These are phyloP conservation scores for Spheniscus mendiculus DNA, from an alignment of 2,113 vertebrate genomes.

Conservation along the genomic window DNA sequence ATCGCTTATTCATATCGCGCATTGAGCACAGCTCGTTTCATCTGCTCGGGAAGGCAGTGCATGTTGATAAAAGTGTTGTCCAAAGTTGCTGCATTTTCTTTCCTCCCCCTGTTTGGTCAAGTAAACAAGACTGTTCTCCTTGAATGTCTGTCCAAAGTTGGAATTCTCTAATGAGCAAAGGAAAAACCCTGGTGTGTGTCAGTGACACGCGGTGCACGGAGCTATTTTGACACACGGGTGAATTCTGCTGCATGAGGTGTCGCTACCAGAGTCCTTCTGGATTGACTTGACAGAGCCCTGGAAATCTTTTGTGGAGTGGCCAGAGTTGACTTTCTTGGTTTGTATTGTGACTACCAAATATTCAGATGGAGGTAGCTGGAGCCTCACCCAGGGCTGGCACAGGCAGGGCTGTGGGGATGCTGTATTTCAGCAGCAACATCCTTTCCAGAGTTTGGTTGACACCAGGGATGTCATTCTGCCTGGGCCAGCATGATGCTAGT, in stretches of 20 bases:
- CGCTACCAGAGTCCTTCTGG: not conserved
- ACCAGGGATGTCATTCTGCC: not conserved
- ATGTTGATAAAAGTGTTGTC: not conserved
- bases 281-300: not conserved
- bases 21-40: not conserved
- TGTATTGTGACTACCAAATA: not conserved
- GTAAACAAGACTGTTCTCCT: not conserved
- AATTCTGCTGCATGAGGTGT: not conserved
- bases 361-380: not conserved
- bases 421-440: not conserved
- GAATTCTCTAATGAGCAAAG: conserved; percentile 3
- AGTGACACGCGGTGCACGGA: not conserved
- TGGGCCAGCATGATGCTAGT: not conserved
- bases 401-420: not conserved
- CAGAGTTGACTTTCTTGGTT: fast-evolving
- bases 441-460: not conserved
- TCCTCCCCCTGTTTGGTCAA: conserved; percentile 6
- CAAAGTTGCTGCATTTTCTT: not conserved
- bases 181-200: not conserved
- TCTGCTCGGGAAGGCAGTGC: not conserved
- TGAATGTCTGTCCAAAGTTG: not conserved
- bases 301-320: not conserved
- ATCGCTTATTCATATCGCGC: conserved; percentile 47
- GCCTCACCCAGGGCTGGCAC: not conserved
- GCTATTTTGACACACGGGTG: not conserved